Conservation (phyloP, 2,113 vertebrate species). For the Pedionomus torquatus region DNA sequence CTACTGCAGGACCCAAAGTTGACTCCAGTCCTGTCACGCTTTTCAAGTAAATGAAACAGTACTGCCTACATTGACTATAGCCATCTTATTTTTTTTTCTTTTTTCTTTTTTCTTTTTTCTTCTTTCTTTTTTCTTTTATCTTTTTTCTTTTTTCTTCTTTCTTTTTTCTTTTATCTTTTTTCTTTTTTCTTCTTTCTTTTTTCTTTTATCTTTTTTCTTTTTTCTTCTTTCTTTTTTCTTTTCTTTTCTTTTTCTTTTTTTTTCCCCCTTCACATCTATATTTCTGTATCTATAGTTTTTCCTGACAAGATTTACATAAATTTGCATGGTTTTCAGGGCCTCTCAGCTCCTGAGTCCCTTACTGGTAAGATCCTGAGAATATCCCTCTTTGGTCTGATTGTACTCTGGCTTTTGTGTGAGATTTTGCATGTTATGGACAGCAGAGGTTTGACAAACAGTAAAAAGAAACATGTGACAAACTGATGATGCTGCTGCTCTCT, state of each 20-base stretch:
- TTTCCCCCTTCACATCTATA: background rate
- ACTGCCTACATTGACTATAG: background rate
- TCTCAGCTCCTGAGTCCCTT: background rate
- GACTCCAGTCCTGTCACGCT: background rate
- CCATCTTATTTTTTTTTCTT: too few species aligned
- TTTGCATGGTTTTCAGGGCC: background rate
- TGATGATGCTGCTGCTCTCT: constrained; percentile 43
- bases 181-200: too few species aligned
- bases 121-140: too few species aligned
- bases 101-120: too few species aligned
- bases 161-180: too few species aligned
- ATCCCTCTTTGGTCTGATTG: background rate
- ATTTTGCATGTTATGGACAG: background rate
- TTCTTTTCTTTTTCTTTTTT: background rate
- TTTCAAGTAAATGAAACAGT: background rate
- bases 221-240: too few species aligned
- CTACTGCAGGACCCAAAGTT: background rate
- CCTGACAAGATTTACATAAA: background rate
- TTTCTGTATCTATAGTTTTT: background rate
- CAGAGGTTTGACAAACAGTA: background rate
- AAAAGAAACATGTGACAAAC: constrained; percentile 49
- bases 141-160: too few species aligned
- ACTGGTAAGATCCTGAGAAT: background rate
- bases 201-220: too few species aligned
- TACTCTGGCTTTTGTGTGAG: background rate